Conservation (phyloP, 2,113 vertebrate genomes). For the Coregonus clupeaformis region DNA sequence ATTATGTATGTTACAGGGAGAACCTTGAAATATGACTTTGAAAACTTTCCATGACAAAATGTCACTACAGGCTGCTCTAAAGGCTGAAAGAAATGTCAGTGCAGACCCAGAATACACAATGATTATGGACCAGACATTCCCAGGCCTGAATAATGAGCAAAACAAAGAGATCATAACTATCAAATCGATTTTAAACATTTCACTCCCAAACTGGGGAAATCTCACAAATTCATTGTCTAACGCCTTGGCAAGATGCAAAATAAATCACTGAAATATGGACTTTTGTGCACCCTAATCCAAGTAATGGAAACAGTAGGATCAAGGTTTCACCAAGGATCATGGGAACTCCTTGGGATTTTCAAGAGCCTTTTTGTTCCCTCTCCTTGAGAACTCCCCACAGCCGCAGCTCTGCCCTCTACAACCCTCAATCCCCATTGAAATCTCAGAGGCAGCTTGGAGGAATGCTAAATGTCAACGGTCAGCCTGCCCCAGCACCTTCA, state of each 20-base stretch:
- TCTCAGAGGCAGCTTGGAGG: conserved; percentile 73
- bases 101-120: conserved; percentile 77
- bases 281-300: conserved; percentile 84
- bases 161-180: conserved; percentile 25
- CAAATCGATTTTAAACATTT: conserved; percentile 38
- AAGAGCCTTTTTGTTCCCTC: conserved; percentile 91
- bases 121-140: conserved; percentile 38
- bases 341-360: conserved; percentile 87
- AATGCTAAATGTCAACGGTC: conserved; percentile 78
- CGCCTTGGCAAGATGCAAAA: conserved; percentile 68
- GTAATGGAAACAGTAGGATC: conserved; percentile 84
- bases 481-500: conserved; percentile 74
- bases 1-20: conserved; percentile 74
- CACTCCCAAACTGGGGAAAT: conserved; percentile 70
- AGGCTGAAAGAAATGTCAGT: conserved; percentile 68
- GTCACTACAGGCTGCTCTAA: conserved; percentile 66
- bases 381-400: conserved; percentile 75
- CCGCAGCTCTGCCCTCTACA: conserved; percentile 69
- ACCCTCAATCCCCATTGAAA: conserved; percentile 81
- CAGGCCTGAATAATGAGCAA: not conserved
- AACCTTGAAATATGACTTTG: conserved; percentile 75
- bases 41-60: conserved; percentile 72
- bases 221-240: conserved; percentile 58
- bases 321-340: conserved; percentile 86
- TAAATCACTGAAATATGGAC: conserved; percentile 83